Evolutionary conservation across 2,888 invertebrate genomes (phyloP).

Genomic region (Lumbricus terrestris): DNA sequence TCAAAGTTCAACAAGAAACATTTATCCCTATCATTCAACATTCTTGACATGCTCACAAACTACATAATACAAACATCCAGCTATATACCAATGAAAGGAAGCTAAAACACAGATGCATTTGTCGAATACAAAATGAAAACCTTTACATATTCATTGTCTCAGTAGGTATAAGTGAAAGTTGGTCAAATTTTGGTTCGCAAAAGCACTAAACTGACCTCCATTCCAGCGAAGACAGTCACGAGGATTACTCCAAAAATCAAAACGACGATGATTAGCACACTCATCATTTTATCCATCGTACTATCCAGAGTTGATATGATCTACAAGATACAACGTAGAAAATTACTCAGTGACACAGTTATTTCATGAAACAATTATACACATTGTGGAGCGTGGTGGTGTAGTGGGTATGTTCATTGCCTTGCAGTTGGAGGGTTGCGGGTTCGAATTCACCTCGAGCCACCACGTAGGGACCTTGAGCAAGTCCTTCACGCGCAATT

Average conservation of each 20-base stretch:
- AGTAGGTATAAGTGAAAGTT: neutral
- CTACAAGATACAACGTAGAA: constrained; percentile 42
- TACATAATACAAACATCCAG: neutral
- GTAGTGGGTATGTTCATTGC: too few relatives aligned
- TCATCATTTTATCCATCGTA: constrained; percentile 78
- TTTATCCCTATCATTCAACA: too few relatives aligned
- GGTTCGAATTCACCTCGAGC: too few relatives aligned
- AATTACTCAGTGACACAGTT: neutral
- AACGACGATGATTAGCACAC: constrained; percentile 80
- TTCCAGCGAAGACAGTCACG: constrained; percentile 76
- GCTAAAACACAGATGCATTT: neutral
- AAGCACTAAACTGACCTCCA: constrained; percentile 68
- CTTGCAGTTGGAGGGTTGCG: too few relatives aligned
- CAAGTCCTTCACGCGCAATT: too few relatives aligned
- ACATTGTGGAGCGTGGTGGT: too few relatives aligned
- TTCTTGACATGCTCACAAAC: neutral
- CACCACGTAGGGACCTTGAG: too few relatives aligned
- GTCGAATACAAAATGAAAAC: neutral
- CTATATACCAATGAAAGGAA: neutral
- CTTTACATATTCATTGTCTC: neutral
- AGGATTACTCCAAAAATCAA: constrained; percentile 77
- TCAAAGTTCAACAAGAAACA: too few relatives aligned
- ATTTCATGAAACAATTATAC: neutral
- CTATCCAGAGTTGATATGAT: constrained; percentile 52
- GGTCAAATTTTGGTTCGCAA: too few relatives aligned